These are phyloP conservation scores for Zosterops borbonicus DNA, from an alignment of 2,113 vertebrate genomes.

Conservation along the genomic window DNA sequence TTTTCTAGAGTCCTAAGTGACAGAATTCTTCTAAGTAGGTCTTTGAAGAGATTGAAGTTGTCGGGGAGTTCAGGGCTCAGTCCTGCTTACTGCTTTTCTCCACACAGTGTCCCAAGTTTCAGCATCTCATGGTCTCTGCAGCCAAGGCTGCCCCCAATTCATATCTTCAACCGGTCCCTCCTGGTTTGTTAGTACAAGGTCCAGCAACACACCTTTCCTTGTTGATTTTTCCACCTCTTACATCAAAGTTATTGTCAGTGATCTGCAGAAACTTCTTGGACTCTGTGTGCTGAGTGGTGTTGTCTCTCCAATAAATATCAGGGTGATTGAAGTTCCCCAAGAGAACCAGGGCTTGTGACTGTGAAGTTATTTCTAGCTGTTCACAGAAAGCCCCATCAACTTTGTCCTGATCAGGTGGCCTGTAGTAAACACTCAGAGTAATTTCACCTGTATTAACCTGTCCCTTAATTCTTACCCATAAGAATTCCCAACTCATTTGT, in stretches of 20 bases:
- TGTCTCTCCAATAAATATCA: background rate
- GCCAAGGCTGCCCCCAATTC: background rate
- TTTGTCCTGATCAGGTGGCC: background rate
- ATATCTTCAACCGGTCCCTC: background rate
- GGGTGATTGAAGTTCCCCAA: background rate
- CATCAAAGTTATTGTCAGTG: too few relatives aligned
- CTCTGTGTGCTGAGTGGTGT: background rate
- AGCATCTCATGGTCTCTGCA: background rate
- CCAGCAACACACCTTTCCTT: background rate
- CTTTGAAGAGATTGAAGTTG: background rate
- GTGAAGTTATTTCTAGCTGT: background rate
- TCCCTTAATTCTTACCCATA: background rate
- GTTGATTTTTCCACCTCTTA: background rate
- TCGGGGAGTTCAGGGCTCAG: background rate
- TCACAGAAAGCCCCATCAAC: background rate
- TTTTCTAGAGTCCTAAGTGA: background rate
- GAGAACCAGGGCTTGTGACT: background rate
- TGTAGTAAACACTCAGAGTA: background rate
- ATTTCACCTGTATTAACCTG: background rate
- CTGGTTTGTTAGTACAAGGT: background rate
- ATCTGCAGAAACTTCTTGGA: background rate
- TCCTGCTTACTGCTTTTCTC: background rate
- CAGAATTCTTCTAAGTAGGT: background rate
- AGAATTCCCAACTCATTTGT: background rate
- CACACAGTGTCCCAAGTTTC: background rate